phyloP scores from a whole-genome alignment of 1,140 invertebrate genomes.

The Trachymyrmex septentrionalis region DNA sequence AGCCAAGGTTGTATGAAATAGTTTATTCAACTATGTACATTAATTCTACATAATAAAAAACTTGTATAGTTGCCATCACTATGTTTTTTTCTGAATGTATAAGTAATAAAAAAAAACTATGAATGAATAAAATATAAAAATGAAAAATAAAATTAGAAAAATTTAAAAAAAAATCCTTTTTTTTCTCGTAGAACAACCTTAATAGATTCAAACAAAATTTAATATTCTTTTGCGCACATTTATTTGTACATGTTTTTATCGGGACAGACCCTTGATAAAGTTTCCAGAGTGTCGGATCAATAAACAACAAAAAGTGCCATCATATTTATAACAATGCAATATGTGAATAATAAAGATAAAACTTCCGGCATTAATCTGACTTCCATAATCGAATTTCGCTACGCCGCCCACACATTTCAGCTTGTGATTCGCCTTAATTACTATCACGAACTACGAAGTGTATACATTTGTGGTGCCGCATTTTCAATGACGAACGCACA shows the following conservation, averaged over 20 bases:
- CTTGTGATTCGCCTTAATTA: not conserved
- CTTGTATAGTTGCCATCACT: too few species aligned
- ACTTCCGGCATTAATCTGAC: not conserved
- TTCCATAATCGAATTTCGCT: not conserved
- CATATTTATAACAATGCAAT: not conserved
- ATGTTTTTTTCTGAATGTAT: too few species aligned
- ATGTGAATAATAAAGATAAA: not conserved
- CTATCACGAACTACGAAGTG: not conserved
- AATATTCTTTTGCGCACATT: not conserved
- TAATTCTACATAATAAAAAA: too few species aligned
- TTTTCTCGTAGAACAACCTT: not conserved
- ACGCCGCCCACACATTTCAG: not conserved
- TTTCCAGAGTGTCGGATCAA: not conserved
- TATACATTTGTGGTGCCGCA: constrained; percentile 13
- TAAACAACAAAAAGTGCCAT: not conserved
- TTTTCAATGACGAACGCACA: constrained; percentile 22
- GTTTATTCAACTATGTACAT: too few species aligned
- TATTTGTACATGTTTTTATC: not conserved
- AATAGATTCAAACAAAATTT: not conserved
- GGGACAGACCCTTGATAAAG: not conserved
- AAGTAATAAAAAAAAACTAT: not conserved
- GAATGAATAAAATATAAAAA: not conserved
- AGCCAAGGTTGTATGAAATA: too few species aligned
- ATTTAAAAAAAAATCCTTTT: not conserved
- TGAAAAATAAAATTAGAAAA: not conserved